Percentiles rank a stretch among this genome's conserved stretches.
These are phyloP conservation scores for Cryptus viduatorius DNA, from an alignment of 2,888 invertebrate species.

Conservation along the genomic window DNA sequence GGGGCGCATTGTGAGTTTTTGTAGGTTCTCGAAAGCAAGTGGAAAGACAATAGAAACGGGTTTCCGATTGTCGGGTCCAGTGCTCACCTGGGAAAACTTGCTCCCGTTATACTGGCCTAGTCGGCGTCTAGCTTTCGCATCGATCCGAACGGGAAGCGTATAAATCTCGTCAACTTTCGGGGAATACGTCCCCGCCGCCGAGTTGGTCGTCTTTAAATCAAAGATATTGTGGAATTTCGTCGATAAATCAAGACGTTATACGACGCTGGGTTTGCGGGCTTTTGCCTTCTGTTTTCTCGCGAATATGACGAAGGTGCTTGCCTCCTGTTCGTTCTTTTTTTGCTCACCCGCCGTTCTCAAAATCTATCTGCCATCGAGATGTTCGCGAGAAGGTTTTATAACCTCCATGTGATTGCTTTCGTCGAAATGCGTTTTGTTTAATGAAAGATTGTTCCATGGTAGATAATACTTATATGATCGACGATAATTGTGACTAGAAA, in stretches of 20 bases:
- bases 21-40: not conserved
- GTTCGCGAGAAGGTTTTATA: not conserved
- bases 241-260: slow-evolving; percentile 57
- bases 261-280: slow-evolving; percentile 27
- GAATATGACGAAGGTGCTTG: slow-evolving; percentile 26
- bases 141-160: slow-evolving; percentile 39
- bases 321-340: not conserved
- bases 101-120: not conserved
- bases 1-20: not conserved
- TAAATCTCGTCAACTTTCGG: slow-evolving; percentile 63
- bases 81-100: slow-evolving; percentile 25
- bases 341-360: not conserved
- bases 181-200: slow-evolving; percentile 49
- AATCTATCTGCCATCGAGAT: slow-evolving; percentile 11
- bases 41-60: slow-evolving; percentile 15
- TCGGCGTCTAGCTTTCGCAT: not conserved
- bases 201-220: slow-evolving; percentile 67
- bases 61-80: slow-evolving; percentile 21
- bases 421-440: slow-evolving; percentile 10
- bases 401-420: slow-evolving; percentile 3
- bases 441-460: slow-evolving; percentile 33
- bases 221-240: slow-evolving; percentile 64
- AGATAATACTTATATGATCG: slow-evolving; percentile 56
- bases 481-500: slow-evolving; percentile 52
- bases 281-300: slow-evolving; percentile 41